A percentile compares a stretch with the other conserved stretches of the same genome.
phyloP scores from a whole-genome alignment of 2,113 vertebrate species.

The Zapus hudsonius region DNA sequence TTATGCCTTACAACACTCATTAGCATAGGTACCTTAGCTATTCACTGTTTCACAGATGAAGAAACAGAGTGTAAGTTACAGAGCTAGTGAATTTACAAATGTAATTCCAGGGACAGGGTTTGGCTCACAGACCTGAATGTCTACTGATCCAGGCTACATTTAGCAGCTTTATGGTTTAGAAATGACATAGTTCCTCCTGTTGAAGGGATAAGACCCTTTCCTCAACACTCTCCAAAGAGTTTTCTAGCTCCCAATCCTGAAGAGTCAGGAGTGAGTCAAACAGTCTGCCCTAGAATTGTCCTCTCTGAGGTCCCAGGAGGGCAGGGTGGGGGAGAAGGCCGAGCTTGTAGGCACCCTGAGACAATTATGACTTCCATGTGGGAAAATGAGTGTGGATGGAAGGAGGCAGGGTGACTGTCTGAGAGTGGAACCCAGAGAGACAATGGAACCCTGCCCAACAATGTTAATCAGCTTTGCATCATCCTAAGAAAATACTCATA shows the following conservation, averaged over 20 bases:
- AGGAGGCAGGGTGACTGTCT: background rate
- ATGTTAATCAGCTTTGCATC: background rate
- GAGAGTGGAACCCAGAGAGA: background rate
- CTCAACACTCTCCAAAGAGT: background rate
- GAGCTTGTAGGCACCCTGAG: no score
- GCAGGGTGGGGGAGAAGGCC: background rate
- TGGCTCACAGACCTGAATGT: background rate
- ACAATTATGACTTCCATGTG: background rate
- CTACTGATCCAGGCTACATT: accelerated
- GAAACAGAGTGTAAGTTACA: background rate
- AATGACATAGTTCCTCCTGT: background rate
- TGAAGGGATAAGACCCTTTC: background rate
- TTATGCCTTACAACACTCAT: background rate
- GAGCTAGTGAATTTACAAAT: no score
- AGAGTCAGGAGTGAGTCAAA: background rate
- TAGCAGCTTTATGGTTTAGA: background rate
- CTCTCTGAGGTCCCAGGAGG: background rate
- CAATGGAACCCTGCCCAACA: background rate
- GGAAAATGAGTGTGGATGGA: background rate
- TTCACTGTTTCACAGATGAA: background rate
- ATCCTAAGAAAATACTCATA: background rate
- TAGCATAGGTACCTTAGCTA: background rate
- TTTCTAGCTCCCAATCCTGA: background rate
- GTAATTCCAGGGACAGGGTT: background rate
- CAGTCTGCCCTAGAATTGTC: background rate